These are phyloP conservation scores for Troides aeacus DNA, from an alignment of 2,888 invertebrate genomes.

Conservation along the genomic window DNA sequence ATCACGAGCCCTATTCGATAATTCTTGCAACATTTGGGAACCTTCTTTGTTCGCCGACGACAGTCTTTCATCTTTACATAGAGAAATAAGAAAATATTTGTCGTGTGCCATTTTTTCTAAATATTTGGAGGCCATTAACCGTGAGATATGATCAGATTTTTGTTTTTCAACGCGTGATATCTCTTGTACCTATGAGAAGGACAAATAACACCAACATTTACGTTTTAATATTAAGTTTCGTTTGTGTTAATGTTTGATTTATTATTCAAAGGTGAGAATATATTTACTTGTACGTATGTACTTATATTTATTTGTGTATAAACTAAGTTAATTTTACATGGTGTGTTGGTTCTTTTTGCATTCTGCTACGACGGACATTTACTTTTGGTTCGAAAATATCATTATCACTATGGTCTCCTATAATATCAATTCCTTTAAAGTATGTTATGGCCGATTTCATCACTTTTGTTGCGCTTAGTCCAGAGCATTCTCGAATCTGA, in stretches of 20 bases:
- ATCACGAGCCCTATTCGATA: slow-evolving; percentile 61
- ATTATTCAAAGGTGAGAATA: neutral
- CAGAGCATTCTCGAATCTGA: slow-evolving; percentile 64
- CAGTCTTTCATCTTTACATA: slow-evolving; percentile 68
- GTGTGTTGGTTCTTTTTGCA: slow-evolving; percentile 51
- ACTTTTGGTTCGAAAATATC: slow-evolving; percentile 34
- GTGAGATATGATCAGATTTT: slow-evolving; percentile 59
- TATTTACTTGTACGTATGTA: neutral
- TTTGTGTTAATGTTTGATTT: too few relatives aligned
- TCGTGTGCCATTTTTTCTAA: slow-evolving; percentile 75
- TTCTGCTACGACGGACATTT: slow-evolving; percentile 44
- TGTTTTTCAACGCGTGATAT: slow-evolving; percentile 66
- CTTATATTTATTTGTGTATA: neutral
- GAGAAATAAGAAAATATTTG: slow-evolving; percentile 67
- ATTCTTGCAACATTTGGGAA: slow-evolving; percentile 56
- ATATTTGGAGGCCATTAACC: slow-evolving; percentile 73
- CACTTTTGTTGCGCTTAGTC: slow-evolving; percentile 54
- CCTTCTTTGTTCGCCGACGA: slow-evolving; percentile 67
- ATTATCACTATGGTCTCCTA: slow-evolving; percentile 40
- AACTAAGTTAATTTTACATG: slow-evolving; percentile 42
- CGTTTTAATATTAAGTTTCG: too few relatives aligned
- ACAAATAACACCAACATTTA: neutral
- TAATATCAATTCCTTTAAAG: slow-evolving; percentile 44
- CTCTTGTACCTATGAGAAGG: slow-evolving; percentile 57
- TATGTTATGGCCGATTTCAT: slow-evolving; percentile 46